A percentile compares a stretch with the other conserved stretches of the same genome.
These are phyloP conservation scores for Chlorocebus sabaeus DNA, from an alignment of 2,113 vertebrate genomes.

Conservation along the genomic window DNA sequence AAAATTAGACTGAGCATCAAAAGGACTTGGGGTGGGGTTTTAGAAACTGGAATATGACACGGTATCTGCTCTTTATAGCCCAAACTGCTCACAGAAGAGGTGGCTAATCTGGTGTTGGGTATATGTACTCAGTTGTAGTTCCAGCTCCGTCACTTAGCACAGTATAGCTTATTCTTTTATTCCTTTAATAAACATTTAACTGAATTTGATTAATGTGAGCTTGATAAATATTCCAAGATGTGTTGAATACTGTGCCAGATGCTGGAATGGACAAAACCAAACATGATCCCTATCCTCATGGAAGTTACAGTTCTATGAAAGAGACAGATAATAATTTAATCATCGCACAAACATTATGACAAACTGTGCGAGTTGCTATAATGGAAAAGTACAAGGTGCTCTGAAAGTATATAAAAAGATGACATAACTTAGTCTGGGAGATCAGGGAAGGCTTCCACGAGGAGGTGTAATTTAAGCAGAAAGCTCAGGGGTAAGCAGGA, in stretches of 20 bases:
- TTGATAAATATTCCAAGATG: not conserved
- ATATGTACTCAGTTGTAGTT: not conserved
- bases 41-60: not conserved
- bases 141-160: not conserved
- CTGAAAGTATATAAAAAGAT: not conserved
- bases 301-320: not conserved
- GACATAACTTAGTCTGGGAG: not conserved
- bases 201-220: not conserved
- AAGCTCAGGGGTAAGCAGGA: not conserved
- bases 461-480: not conserved
- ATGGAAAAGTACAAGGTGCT: not conserved
- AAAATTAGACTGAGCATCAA: not conserved
- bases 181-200: slow-evolving; percentile 18
- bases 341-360: not conserved
- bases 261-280: not conserved
- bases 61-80: not conserved
- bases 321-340: not conserved
- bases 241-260: not conserved
- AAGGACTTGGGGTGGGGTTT: not conserved
- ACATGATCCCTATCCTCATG: not conserved
- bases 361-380: not conserved
- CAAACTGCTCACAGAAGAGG: not conserved
- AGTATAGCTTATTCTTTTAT: slow-evolving; percentile 3
- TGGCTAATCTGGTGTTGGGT: not conserved
- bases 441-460: not conserved